Evolutionary conservation across 92 coral and sea anemone species (phyloP), one percentile per base, ranked within the genome.

Genomic region (Anthopleura xanthogrammica): DNA sequence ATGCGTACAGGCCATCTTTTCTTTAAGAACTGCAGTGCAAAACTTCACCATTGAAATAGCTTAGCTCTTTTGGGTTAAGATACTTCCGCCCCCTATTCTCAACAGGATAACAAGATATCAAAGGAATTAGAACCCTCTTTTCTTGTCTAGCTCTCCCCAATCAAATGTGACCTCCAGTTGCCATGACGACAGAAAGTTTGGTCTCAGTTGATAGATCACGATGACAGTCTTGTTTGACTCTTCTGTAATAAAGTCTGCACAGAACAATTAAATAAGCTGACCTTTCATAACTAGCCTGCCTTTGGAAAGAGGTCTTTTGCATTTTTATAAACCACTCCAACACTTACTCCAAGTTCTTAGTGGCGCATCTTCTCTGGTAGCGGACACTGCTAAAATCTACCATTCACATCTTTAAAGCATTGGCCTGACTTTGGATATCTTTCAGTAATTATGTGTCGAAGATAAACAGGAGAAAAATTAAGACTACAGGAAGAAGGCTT

Each of bases 211-310:
- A 52, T 12, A 19, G 80, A 55, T 43, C 60, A 52, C 65, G 23
- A 50, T 20, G 58, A 77, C 80, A 77, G 84, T 70, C 42, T 24
- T 0, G 29, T 36, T 2, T 14, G 11, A 68, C 12, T 68, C 43
- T 68, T 29, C 17, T 68, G 3, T 14, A 81, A 81, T 70, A 41
- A 80, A 80, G 57, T 65, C 83, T 74, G 43, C 57, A 40, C 60
- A 64, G 23, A 22, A 16, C 57, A 80, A 80, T 64, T 52, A 80
- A 80, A 81, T 22, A 81, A 55, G 84, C 84, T 81, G 84, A 81
- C 78, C 84, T 81, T 42, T 43, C 56, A 52, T 48, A 48, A 66
- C 46, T 58, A 7, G 82, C 43, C 43, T 68, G 29, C 36, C 42
- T 68, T 68, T 68, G 74, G 72, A 29, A 23, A 65, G 22, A n/a